These are phyloP conservation scores for Gasterosteus aculeatus DNA, from an alignment of 2,113 vertebrate genomes.

Conservation along the genomic window DNA sequence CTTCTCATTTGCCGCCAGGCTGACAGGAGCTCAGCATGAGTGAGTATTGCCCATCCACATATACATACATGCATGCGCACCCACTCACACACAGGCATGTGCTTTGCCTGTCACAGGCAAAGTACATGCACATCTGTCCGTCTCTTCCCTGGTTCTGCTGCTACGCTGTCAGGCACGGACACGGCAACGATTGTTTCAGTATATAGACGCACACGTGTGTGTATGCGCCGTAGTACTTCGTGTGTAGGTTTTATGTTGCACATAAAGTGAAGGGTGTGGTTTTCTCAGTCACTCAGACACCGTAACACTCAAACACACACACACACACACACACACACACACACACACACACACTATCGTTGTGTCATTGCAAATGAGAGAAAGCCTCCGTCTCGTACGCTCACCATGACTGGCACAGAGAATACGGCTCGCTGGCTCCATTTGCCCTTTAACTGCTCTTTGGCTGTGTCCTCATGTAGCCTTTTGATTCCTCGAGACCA, in stretches of 20 bases:
- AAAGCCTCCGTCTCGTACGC: slow-evolving; percentile 37
- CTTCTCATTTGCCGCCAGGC: slow-evolving; percentile 39
- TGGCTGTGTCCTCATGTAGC: slow-evolving; percentile 28
- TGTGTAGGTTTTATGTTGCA: slow-evolving; percentile 42
- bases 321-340: no score
- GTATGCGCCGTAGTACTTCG: slow-evolving; percentile 5
- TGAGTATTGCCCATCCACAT: slow-evolving; percentile 74
- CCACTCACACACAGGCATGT: slow-evolving; percentile 37
- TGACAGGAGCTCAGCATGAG: slow-evolving; percentile 66
- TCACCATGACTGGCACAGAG: slow-evolving; percentile 37
- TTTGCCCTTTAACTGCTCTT: slow-evolving; percentile 26
- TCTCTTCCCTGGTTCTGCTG: slow-evolving; percentile 14
- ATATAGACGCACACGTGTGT: not conserved
- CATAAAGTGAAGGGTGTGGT: slow-evolving; percentile 82
- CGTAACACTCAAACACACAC: no score
- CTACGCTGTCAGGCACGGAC: not conserved
- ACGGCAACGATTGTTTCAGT: slow-evolving; percentile 16
- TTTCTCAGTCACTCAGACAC: slow-evolving; percentile 39
- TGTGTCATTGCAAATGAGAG: slow-evolving; percentile 63
- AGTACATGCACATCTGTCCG: no score
- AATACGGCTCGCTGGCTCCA: slow-evolving; percentile 4
- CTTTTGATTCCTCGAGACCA: slow-evolving; percentile 22
- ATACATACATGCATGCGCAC: slow-evolving; percentile 29
- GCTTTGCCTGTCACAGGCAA: slow-evolving; percentile 56
- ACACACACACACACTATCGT: slow-evolving; percentile 31